phyloP scores from a whole-genome alignment of 2,888 invertebrate genomes.

The Thecophora atra region DNA sequence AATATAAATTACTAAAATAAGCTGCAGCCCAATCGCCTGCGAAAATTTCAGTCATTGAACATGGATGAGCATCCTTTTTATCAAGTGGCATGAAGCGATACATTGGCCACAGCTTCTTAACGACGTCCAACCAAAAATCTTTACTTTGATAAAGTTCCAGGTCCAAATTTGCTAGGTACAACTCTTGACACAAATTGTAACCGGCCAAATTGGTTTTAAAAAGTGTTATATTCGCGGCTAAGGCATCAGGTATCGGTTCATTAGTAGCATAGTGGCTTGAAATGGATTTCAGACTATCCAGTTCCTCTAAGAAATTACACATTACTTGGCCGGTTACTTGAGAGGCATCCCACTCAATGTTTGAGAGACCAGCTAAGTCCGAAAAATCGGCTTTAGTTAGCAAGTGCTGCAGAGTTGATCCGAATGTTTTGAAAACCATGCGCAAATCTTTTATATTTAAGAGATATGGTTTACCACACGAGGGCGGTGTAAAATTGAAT shows the following conservation, averaged over 20 bases:
- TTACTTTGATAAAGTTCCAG: slow-evolving; percentile 80
- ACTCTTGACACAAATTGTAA: slow-evolving; percentile 79
- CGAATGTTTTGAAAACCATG: slow-evolving; percentile 85
- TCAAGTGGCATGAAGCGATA: slow-evolving; percentile 81
- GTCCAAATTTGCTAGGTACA: slow-evolving; percentile 85
- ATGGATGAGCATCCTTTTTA: slow-evolving; percentile 84
- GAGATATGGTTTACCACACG: slow-evolving; percentile 73
- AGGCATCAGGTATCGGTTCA: slow-evolving; percentile 74
- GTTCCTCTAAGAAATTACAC: slow-evolving; percentile 80
- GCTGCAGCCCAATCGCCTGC: slow-evolving; percentile 86
- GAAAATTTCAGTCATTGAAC: slow-evolving; percentile 85
- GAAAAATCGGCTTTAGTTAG: slow-evolving; percentile 83
- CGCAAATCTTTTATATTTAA: slow-evolving; percentile 81
- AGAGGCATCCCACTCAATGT: slow-evolving; percentile 94
- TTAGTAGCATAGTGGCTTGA: slow-evolving; percentile 80
- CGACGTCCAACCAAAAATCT: slow-evolving; percentile 85
- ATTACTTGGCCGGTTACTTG: slow-evolving; percentile 86
- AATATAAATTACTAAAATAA: slow-evolving; percentile 87
- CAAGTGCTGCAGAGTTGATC: slow-evolving; percentile 85
- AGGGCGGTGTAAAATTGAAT: slow-evolving; percentile 81
- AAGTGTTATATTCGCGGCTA: slow-evolving; percentile 72
- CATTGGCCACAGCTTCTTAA: slow-evolving; percentile 80
- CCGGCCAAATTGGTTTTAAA: slow-evolving; percentile 80
- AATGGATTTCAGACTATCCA: slow-evolving; percentile 70
- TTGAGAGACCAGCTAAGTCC: slow-evolving; percentile 85